Base-by-base conservation (phyloP, 2,888 invertebrate genomes). In the Drosophila greeni region DNA sequence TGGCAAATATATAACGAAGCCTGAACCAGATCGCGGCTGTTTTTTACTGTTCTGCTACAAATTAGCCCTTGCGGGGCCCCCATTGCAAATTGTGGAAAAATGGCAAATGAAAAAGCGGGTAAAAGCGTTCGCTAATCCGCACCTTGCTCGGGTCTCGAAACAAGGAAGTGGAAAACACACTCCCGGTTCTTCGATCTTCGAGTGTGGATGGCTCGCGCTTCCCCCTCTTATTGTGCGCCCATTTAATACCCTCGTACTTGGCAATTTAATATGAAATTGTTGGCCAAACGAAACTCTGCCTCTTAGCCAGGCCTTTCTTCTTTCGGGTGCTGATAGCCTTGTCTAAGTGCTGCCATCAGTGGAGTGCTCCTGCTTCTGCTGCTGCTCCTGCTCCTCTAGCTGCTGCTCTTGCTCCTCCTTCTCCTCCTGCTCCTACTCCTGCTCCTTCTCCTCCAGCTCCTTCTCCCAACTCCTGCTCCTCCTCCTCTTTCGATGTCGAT, bases 251-350 rank as follows among this genome's bases (percentile, higher is more conserved):
- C 53, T 55, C 36, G 54, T 56, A 56, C 85, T 76, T 74, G 84
- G 84, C 84, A 85, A 85, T 85, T 85, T 86, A 78, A 84, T 85
- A 86, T 77, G 73, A 85, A 85, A 82, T 86, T 85, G 80, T 77
- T 84, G 77, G 85, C 82, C 78, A 83, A 37, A 37, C 37, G 37
- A 65, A 66, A 66, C 42, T 42, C 42, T 42, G 60, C 20, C 20
- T 20, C 20, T 53, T 18, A 36, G 31, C 14, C 33, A 39, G 31
- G 31, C 47, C 39, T 47, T 47, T 47, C 56, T 48, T 67, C 42
- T 67, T 68, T 67, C 62, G 75, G 80, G 75, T 75, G 82, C 73
- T 82, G 85, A 84, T 85, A 84, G 84, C 79, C 79, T 85, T 82
- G 85, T 84, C 81, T 85, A 83, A 82, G 84, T 82, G 82, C 82